A percentile compares a stretch with the other conserved stretches of the same genome.
Conservation (phyloP, 2,113 vertebrate species). For the Nyctibius bracteatus region DNA sequence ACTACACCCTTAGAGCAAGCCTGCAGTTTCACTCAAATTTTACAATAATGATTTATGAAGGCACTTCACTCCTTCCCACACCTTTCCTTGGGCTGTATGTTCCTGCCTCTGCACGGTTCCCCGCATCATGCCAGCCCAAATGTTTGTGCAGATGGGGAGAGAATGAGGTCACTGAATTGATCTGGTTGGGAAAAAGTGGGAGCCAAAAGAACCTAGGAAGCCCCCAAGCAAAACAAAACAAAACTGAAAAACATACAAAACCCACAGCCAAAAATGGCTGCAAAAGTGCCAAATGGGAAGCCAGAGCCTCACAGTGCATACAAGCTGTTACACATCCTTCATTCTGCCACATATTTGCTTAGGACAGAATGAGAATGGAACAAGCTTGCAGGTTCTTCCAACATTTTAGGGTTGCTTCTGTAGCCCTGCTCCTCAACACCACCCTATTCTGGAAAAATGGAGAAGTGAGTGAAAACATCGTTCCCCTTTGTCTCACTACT, state of each 20-base stretch:
- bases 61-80: neutral
- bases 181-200: neutral
- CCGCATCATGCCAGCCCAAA: constrained; percentile 25
- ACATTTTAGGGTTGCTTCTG: neutral
- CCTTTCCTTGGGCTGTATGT: neutral
- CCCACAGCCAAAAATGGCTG: neutral
- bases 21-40: neutral
- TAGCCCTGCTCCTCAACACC: neutral
- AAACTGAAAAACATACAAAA: constrained; percentile 32
- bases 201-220: constrained; percentile 47
- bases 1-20: neutral
- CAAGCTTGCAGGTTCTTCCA: neutral
- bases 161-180: neutral
- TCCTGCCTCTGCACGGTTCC: neutral
- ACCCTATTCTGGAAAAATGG: neutral
- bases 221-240: constrained; percentile 18
- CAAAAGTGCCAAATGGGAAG: constrained; percentile 32
- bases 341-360: neutral
- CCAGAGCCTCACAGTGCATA: neutral
- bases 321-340: constrained; percentile 17
- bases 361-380: neutral
- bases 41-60: constrained; percentile 1
- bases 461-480: neutral
- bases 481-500: neutral
- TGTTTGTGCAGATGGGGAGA: constrained; percentile 45